Evolutionary conservation across 2,888 invertebrate species (phyloP), one percentile per base, ranked within the genome.

Genomic region (Schizaphis graminum): DNA sequence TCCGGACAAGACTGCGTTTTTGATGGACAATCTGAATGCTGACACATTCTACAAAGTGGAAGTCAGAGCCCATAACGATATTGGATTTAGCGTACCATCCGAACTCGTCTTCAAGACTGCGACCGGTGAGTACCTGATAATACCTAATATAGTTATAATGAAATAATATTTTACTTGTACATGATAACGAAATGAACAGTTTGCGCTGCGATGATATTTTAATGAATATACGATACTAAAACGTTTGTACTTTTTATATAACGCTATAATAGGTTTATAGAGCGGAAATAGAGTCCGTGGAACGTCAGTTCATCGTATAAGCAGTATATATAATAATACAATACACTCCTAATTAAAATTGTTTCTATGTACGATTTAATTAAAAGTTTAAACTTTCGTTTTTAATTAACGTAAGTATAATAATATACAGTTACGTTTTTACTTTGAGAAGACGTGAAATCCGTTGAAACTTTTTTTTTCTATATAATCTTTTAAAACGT

Each of bases 41-140:
- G 98, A 98, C 96, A 98, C 98, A 11, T 97, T 97, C 95, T 99
- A 99, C 96, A 97, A 97, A 95, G 97, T 98, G 95, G 98, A 98
- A 95, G 96, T 99, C 94, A 96, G 97, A 95, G 99, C 99, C 88
- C 98, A 98, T 96, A 99, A 99, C 96, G 96, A 97, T 49, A 97
- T 99, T 95, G 99, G 99, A 94, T 97, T 96, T 96, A 98, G 98
- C 95, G 96, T 97, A 94, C 97, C 98, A 1, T 97, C 98, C 86
- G 97, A 97, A 95, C 97, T 98, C 95, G 97, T 97, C 96, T 97
- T 99, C 96, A 98, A 97, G 96, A 99, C 99, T 95, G 96, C 95
- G 47, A 94, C 94, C 84, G 95, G 95, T 95, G 94, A 95, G 95
- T 95, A 92, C 61, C 3, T n/a, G 21, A 77, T 35, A 1, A 41